Percentiles rank a stretch among this genome's conserved stretches.
Conservation (phyloP, 2,888 invertebrate genomes). For the Heterodera filipjevi region DNA sequence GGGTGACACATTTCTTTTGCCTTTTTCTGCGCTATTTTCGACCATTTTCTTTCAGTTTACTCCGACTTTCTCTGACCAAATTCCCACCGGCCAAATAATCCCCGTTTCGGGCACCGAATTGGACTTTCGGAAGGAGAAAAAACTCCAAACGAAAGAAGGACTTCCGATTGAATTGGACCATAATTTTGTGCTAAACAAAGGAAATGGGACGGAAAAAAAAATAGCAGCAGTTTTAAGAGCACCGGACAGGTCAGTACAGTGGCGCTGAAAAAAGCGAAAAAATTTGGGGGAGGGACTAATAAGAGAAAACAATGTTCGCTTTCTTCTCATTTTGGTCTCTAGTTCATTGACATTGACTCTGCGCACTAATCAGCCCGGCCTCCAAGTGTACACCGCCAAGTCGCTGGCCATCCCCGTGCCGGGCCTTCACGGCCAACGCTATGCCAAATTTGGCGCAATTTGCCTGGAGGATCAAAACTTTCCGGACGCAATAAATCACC, state of each 20-base stretch:
- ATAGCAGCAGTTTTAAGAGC: conserved; percentile 14
- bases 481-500: conserved; percentile 26
- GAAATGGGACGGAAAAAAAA: neutral
- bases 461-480: conserved; percentile 28
- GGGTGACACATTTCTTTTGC: neutral
- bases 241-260: conserved; percentile 3
- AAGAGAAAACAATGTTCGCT: neutral
- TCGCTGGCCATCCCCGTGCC: conserved; percentile 10
- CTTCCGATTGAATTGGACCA: conserved; percentile 19
- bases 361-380: conserved; percentile 20
- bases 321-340: neutral
- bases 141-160: neutral
- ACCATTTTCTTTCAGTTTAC: conserved; percentile 16
- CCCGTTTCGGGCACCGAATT: conserved; percentile 13
- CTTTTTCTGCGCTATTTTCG: neutral
- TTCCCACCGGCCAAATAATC: conserved; percentile 22
- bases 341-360: conserved; percentile 10
- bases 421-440: conserved; percentile 9
- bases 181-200: conserved; percentile 19
- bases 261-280: neutral
- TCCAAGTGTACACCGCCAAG: conserved; percentile 25
- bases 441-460: conserved; percentile 23
- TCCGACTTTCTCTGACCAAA: neutral
- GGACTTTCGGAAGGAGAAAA: conserved; percentile 19
- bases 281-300: neutral